A percentile compares a stretch with the other conserved stretches of the same genome.
These are phyloP conservation scores for Alexandromys fortis DNA, from an alignment of 2,113 vertebrate species.

Conservation along the genomic window DNA sequence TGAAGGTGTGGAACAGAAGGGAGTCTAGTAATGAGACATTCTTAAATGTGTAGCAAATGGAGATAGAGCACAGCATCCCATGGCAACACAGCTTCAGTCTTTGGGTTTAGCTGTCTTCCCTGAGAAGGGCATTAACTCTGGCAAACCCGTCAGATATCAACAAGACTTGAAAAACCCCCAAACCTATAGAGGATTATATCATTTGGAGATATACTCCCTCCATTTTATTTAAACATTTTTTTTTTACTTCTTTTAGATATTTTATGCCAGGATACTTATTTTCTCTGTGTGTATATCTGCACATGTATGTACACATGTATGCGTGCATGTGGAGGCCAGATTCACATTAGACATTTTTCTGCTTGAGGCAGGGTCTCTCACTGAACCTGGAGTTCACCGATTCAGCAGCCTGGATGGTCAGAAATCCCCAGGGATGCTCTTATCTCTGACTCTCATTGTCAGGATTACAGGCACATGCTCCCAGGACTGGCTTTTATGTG, in stretches of 20 bases:
- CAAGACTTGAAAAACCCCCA: neutral
- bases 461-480: neutral
- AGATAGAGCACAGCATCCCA: neutral
- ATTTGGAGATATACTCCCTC: neutral
- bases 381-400: neutral
- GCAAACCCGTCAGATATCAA: neutral
- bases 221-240: conserved; percentile 24
- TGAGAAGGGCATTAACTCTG: neutral
- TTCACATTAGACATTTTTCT: neutral
- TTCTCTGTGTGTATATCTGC: neutral
- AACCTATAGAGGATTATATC: neutral
- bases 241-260: neutral
- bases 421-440: neutral
- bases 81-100: neutral
- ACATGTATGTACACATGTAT: neutral
- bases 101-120: neutral
- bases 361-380: neutral
- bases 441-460: neutral
- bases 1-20: neutral
- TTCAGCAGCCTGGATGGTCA: too few relatives aligned
- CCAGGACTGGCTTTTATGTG: neutral
- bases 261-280: neutral
- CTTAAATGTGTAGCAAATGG: neutral
- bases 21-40: neutral
- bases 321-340: neutral